Evolutionary conservation across 2,888 invertebrate species (phyloP).

Genomic region (Dasysyrphus tricinctus): DNA sequence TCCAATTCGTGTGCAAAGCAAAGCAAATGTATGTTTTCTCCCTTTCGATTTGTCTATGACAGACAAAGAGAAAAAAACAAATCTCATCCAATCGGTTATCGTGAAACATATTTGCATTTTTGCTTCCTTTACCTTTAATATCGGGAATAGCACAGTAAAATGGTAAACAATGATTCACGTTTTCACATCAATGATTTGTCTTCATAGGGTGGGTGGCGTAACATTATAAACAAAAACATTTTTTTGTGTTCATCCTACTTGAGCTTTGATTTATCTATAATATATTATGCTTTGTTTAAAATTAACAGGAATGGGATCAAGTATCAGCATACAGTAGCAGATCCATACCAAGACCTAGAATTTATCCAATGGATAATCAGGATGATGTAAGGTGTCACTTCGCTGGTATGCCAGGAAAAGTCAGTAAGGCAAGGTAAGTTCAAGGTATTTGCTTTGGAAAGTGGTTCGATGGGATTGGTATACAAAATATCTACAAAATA

Average conservation of each 20-base stretch:
- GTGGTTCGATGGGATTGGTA: not conserved
- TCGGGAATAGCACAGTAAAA: slow-evolving; percentile 21
- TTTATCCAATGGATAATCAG: slow-evolving; percentile 89
- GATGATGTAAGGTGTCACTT: slow-evolving; percentile 92
- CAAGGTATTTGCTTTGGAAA: slow-evolving; percentile 7
- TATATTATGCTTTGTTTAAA: slow-evolving; percentile 37
- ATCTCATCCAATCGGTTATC: slow-evolving; percentile 62
- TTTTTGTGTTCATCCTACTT: slow-evolving; percentile 6
- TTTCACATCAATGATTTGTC: slow-evolving; percentile 44
- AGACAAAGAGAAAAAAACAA: slow-evolving; percentile 32
- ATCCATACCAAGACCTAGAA: slow-evolving; percentile 94
- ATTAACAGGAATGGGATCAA: slow-evolving; percentile 90
- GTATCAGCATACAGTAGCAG: slow-evolving; percentile 96
- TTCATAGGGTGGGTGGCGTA: not conserved
- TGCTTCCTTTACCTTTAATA: slow-evolving; percentile 19
- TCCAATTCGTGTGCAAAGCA: slow-evolving; percentile 24
- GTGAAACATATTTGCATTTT: slow-evolving; percentile 63
- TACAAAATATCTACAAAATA: not conserved
- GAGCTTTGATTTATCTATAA: slow-evolving; percentile 56
- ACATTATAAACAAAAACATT: slow-evolving; percentile 25
- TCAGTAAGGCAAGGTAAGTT: slow-evolving; percentile 83
- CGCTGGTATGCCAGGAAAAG: slow-evolving; percentile 87
- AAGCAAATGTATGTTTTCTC: slow-evolving; percentile 34
- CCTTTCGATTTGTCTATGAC: slow-evolving; percentile 58
- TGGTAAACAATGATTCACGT: slow-evolving; percentile 59